Evolutionary conservation across 37 sponge, comb jelly and placozoan genomes (phyloP), one percentile per base, ranked within the genome.

Genomic region (Aphrocallistes beatrix): DNA sequence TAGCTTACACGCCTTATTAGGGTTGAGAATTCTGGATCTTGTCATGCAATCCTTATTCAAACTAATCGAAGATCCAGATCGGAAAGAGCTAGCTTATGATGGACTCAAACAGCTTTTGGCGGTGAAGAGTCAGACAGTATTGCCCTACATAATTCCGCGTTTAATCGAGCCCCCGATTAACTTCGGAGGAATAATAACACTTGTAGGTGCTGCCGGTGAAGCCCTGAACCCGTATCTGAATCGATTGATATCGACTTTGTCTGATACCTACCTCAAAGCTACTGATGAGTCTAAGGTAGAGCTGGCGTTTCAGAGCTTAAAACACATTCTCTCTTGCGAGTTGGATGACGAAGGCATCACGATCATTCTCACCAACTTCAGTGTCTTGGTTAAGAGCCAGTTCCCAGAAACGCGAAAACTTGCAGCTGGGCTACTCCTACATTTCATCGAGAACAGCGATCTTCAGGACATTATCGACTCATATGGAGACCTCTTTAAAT

Each of bases 51-150:
- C 91, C 3, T 48, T 99, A 37, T 83, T 99, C 36, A 81, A 37
- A 8, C 83, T 83, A 82, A 87, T 51, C 36, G 81, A 89, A 0
- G 86, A 90, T 39, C 85, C 85, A 23, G 90, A 90, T 40, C 47
- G 87, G 47, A 38, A 45, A 19, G 94, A 96, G 23, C 28, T 93
- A 23, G 93, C 92, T 30, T 82, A 96, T 69, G 97, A 96, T 39
- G 99, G 90, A 39, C 90, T 96, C 42, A 87, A 90, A 51, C 94
- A 99, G 87, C 89, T 96, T 28, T 91, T 99, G 92, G 87, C 91
- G 13, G 93, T 92, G 10, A 95, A 93, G 90, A 96, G 96, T 45
- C 90, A 84, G 9, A 92, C 88, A 81, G 93, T 96, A 1, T 82
- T 99, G 38, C 99, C 99, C 9, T 92, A 91, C 85, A 87, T 99